Percentiles rank a stretch among this genome's conserved stretches.
These are phyloP conservation scores for Plagodis dolabraria DNA, from an alignment of 2,888 invertebrate genomes.

Conservation along the genomic window DNA sequence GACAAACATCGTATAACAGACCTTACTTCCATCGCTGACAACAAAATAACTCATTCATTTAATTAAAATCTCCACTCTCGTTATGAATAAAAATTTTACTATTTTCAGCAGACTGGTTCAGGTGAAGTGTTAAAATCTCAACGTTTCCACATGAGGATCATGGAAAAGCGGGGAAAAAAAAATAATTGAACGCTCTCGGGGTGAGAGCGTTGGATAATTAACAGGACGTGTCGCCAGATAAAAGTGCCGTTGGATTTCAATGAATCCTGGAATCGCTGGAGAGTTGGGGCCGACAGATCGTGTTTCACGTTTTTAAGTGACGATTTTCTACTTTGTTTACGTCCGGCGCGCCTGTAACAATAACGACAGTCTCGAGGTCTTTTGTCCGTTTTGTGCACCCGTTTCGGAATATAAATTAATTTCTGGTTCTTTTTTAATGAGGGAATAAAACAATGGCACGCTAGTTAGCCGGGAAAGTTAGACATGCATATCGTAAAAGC, in stretches of 20 bases:
- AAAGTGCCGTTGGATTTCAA: constrained; percentile 78
- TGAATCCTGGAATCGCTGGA: constrained; percentile 65
- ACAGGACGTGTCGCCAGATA: constrained; percentile 82
- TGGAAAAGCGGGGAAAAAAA: constrained; percentile 74
- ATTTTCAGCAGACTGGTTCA: constrained; percentile 76
- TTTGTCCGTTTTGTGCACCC: constrained; percentile 46
- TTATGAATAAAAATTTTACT: constrained; percentile 69
- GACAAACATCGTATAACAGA: constrained; percentile 40
- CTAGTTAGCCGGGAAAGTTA: constrained; percentile 22
- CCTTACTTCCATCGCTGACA: constrained; percentile 43
- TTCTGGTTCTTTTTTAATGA: constrained; percentile 48
- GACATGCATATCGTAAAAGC: constrained; percentile 27
- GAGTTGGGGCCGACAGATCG: constrained; percentile 55
- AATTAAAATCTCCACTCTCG: constrained; percentile 73
- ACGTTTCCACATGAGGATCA: constrained; percentile 79
- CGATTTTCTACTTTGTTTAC: constrained; percentile 72
- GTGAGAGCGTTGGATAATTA: constrained; percentile 81
- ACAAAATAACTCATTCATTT: constrained; percentile 72
- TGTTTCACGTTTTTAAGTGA: constrained; percentile 70
- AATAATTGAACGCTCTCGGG: constrained; percentile 80
- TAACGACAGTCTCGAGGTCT: constrained; percentile 49
- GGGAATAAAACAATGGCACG: constrained; percentile 33
- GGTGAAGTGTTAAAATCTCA: constrained; percentile 84
- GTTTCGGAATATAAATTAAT: constrained; percentile 61
- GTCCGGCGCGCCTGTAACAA: constrained; percentile 59